Evolutionary conservation across 2,797 vertebrate genomes (phyloP), one percentile per base, ranked within the genome.

Genomic region (Macropodus opercularis): DNA sequence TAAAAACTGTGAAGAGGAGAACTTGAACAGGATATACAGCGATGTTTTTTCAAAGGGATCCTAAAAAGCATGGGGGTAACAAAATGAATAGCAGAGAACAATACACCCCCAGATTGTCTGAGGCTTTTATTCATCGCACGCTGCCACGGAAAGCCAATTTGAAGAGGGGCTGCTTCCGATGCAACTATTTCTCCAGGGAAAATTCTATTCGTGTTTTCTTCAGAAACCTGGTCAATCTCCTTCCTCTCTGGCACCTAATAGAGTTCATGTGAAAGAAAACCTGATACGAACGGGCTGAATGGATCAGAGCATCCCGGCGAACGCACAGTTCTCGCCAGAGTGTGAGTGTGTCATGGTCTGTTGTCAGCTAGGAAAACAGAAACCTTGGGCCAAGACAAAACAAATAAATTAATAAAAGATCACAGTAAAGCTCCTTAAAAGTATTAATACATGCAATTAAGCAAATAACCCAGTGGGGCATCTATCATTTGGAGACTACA

Each of bases 221-320:
- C 27, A 49, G 63, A 55, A 53, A 61, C 47, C 69, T 74, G 52
- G 50, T 65, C 68, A 68, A 76, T 75, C 63, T 72, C 51, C 43
- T 29, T 29, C 55, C 26, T 76, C 48, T 72, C 31, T 42, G 40
- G 44, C 29, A 26, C 38, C 57, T 50, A 54, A 75, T 66, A 43
- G 60, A 76, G 68, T 75, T 74, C 62, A 79, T 68, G 66, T 61
- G 69, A 71, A 70, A 65, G 71, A 72, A 74, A 76, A 49, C 5
- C 1, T n/a, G 34, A 76, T n/a, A n/a, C n/a, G n/a, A 55, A 38
- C 46, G 14, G 42, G 44, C 57, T 63, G 59, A 52, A 62, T 46
- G 60, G 49, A 29, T 48, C 39, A 17, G 10, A 55, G 35, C 47
- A 23, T 42, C 17, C 1, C 42, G 46, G 19, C 56, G 59, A 51